These are phyloP conservation scores for Lasioglossum lativentre DNA, from an alignment of 2,888 invertebrate genomes.

Conservation along the genomic window DNA sequence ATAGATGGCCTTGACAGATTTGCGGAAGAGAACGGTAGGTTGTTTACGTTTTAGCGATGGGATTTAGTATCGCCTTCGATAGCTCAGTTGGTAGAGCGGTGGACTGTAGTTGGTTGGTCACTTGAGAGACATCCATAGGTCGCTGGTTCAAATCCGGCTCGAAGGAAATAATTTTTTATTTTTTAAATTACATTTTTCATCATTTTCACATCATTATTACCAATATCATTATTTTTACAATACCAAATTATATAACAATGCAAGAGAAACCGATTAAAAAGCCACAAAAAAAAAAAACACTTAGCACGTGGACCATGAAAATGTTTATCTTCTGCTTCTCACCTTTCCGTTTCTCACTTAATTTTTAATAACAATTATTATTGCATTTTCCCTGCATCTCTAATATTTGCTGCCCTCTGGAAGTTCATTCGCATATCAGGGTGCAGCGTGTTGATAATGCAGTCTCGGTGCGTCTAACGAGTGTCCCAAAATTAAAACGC, in stretches of 20 bases:
- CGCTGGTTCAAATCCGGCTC: slow-evolving; percentile 84
- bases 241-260: background rate
- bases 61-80: slow-evolving; percentile 78
- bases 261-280: background rate
- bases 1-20: background rate
- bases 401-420: slow-evolving; percentile 57
- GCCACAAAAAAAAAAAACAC: background rate
- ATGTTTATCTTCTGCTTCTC: no score
- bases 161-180: slow-evolving; percentile 77
- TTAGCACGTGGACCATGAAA: background rate
- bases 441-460: slow-evolving; percentile 32
- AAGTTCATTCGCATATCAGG: slow-evolving; percentile 26
- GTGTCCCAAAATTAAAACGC: background rate
- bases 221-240: background rate
- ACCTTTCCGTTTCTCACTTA: background rate
- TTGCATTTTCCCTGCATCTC: background rate
- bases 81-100: slow-evolving; percentile 85
- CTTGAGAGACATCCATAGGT: slow-evolving; percentile 80
- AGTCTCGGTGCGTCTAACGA: slow-evolving; percentile 20
- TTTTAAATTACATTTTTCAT: background rate
- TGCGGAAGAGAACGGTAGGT: rapidly evolving
- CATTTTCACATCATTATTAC: background rate
- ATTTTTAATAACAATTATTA: background rate
- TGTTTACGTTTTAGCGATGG: slow-evolving; percentile 10
- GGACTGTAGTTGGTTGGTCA: slow-evolving; percentile 82